Percentiles rank a stretch among this genome's conserved stretches.
phyloP scores from a whole-genome alignment of 2,888 invertebrate species.

The Perizoma affinitatum region DNA sequence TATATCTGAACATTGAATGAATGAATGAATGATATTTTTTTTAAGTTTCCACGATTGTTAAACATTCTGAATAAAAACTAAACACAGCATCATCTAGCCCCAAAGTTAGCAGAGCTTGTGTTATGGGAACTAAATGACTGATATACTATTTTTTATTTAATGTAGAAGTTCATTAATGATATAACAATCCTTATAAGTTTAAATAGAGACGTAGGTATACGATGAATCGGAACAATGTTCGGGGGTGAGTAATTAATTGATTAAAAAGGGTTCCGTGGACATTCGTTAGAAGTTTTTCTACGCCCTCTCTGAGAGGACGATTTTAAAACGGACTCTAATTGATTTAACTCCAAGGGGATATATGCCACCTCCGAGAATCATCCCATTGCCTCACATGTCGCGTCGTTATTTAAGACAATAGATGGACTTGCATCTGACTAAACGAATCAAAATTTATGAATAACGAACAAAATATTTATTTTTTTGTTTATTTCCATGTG shows the following conservation, averaged over 20 bases:
- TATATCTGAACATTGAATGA: slow-evolving; percentile 6
- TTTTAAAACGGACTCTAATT: slow-evolving; percentile 68
- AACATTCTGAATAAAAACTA: no score
- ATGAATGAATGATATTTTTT: no score
- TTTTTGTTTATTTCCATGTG: no score
- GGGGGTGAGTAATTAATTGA: slow-evolving; percentile 77
- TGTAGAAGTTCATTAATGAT: no score
- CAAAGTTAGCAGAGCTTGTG: no score
- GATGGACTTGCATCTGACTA: no score
- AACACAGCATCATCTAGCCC: no score
- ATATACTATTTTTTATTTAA: slow-evolving; percentile 4
- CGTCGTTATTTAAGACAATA: no score
- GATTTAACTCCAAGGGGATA: slow-evolving; percentile 69
- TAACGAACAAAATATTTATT: no score
- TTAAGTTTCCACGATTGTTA: no score
- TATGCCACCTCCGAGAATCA: slow-evolving; percentile 42
- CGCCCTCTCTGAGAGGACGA: slow-evolving; percentile 51
- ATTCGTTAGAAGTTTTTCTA: slow-evolving; percentile 79
- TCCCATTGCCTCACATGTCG: slow-evolving; percentile 1
- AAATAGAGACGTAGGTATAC: slow-evolving; percentile 37
- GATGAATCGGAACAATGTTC: slow-evolving; percentile 61
- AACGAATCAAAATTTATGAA: no score
- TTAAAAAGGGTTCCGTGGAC: slow-evolving; percentile 72
- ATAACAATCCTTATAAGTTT: slow-evolving; percentile 21
- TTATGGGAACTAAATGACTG: no score